Evolutionary conservation across 2,113 vertebrate genomes (phyloP).

Genomic region (Cyanoramphus novaezelandiae): DNA sequence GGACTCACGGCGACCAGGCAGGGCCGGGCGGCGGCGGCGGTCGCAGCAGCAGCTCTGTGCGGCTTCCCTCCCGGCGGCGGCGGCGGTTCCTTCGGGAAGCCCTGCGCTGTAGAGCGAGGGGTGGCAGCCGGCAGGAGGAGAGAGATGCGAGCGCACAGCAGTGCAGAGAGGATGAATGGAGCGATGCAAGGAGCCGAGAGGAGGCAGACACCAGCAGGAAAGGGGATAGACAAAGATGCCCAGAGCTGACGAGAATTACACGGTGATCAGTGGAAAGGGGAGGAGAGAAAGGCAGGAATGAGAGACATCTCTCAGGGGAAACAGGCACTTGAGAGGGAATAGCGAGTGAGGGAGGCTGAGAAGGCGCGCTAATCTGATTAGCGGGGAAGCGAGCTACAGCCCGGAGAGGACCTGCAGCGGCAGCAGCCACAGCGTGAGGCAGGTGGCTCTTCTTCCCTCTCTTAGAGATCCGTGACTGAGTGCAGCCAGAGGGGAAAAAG

Average conservation of each 20-base stretch:
- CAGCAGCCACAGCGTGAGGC: neutral
- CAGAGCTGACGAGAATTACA: neutral
- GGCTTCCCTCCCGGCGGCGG: neutral
- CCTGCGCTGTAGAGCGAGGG: neutral
- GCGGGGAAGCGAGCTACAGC: neutral
- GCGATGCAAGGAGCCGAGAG: neutral
- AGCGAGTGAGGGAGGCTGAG: neutral
- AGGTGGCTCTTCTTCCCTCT: neutral
- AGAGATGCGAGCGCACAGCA: neutral
- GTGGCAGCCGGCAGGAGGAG: neutral
- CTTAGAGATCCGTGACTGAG: conserved; percentile 31
- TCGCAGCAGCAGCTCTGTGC: neutral
- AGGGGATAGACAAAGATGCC: neutral
- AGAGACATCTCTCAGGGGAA: conserved; percentile 41
- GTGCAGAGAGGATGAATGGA: neutral
- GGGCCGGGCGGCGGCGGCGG: neutral
- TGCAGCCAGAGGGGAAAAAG: conserved; percentile 21
- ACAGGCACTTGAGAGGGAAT: conserved; percentile 1
- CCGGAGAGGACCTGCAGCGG: neutral
- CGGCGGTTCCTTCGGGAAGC: neutral
- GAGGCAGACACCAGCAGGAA: neutral
- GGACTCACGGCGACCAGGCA: neutral
- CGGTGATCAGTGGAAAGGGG: neutral
- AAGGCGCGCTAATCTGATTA: neutral
- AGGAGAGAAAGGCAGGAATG: conserved; percentile 14